Percentiles rank a stretch among this genome's conserved stretches.
Conservation (phyloP, 1,140 invertebrate genomes). For the Caenorhabditis inopinata region DNA sequence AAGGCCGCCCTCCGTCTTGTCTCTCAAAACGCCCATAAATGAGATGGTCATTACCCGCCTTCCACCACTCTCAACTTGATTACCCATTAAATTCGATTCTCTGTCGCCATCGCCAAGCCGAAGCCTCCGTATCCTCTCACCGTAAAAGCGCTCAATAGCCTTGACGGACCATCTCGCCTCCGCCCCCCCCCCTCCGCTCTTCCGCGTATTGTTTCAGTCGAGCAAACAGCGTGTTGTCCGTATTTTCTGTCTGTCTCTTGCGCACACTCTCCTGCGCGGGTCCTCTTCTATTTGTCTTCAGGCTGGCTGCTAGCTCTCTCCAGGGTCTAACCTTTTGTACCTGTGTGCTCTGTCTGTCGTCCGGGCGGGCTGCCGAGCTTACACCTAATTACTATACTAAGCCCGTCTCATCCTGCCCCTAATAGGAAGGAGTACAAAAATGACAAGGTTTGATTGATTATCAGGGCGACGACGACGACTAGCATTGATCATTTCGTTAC, state of each 20-base stretch:
- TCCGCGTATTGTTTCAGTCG: conserved; percentile 30
- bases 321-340: background rate
- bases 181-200: background rate
- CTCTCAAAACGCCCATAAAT: background rate
- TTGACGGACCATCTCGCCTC: conserved; percentile 1
- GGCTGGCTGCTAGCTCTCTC: background rate
- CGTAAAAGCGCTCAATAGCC: background rate
- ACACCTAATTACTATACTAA: conserved; percentile 26
- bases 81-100: conserved; percentile 29
- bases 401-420: too few species aligned
- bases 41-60: conserved; percentile 1
- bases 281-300: background rate
- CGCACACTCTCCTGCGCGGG: background rate
- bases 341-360: background rate
- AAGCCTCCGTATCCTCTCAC: background rate
- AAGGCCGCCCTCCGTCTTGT: background rate
- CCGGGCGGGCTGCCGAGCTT: background rate
- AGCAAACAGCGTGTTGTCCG: conserved; percentile 10
- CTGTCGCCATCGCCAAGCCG: background rate
- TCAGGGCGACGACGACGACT: too few species aligned
- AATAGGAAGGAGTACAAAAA: too few species aligned
- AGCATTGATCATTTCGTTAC: background rate
- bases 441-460: conserved; percentile 18
- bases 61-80: background rate
- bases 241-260: too few species aligned